Conservation (phyloP, 2,888 invertebrate species). For the Rutpela maculata region DNA sequence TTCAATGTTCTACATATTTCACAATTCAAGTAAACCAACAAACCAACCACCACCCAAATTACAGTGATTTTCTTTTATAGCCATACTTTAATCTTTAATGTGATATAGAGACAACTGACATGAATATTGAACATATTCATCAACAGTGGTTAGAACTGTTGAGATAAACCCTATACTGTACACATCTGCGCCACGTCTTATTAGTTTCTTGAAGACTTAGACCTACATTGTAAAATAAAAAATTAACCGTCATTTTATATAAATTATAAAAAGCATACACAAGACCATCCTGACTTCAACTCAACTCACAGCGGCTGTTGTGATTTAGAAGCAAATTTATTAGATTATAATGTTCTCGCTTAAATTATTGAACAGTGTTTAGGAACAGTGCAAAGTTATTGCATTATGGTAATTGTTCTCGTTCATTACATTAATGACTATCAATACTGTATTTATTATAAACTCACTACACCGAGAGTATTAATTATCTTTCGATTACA, state of each 20-base stretch:
- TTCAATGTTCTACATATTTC: too few relatives aligned
- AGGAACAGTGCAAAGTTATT: not conserved
- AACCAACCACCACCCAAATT: too few relatives aligned
- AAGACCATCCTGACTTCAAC: not conserved
- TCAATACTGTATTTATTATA: not conserved
- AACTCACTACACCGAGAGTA: not conserved
- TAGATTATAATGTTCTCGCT: not conserved
- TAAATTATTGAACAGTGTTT: not conserved
- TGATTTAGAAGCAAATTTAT: not conserved
- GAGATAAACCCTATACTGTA: constrained; percentile 5
- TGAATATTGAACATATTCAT: too few relatives aligned
- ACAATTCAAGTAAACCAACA: too few relatives aligned
- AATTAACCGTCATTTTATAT: too few relatives aligned
- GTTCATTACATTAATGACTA: not conserved
- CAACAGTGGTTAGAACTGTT: constrained; percentile 4
- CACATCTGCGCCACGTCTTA: constrained; percentile 11
- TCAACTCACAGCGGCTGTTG: not conserved
- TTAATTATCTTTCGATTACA: not conserved
- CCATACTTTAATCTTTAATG: not conserved
- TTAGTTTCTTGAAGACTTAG: not conserved
- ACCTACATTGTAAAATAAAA: too few relatives aligned
- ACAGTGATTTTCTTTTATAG: too few relatives aligned
- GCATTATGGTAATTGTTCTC: not conserved
- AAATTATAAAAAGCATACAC: not conserved
- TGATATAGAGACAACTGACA: not conserved